A percentile compares a stretch with the other conserved stretches of the same genome.
phyloP scores from a whole-genome alignment of 2,113 vertebrate species.

The Ochotona curzoniae region DNA sequence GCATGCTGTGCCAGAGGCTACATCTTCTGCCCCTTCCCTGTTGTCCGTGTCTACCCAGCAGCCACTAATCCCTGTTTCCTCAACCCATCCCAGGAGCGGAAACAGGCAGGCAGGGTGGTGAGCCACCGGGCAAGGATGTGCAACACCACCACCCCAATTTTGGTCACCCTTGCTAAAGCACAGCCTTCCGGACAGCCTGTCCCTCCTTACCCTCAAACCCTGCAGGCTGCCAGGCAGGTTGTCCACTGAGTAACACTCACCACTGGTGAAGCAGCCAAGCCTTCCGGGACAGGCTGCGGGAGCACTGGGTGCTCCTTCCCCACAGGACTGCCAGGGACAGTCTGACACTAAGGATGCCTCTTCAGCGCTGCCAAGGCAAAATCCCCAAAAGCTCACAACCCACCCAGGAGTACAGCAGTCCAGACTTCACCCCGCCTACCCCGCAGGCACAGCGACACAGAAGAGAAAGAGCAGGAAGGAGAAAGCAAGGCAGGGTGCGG shows the following conservation, averaged over 20 bases:
- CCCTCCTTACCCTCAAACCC: not conserved
- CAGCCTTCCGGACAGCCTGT: not conserved
- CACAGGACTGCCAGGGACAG: not conserved
- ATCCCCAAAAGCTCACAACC: not conserved
- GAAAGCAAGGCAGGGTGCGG: no score
- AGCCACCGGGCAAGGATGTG: not conserved
- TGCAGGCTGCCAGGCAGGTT: not conserved
- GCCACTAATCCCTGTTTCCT: accelerated
- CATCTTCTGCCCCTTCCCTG: accelerated
- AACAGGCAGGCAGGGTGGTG: not conserved
- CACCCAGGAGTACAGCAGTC: not conserved
- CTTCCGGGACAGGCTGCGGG: not conserved
- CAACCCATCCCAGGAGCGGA: not conserved
- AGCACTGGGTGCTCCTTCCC: no score
- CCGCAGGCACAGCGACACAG: not conserved
- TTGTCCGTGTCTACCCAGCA: not conserved
- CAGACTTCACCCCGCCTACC: no score
- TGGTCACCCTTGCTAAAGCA: not conserved
- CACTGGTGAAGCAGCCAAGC: not conserved
- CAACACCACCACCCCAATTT: not conserved
- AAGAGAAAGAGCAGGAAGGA: no score
- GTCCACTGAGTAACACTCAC: not conserved
- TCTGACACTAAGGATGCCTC: not conserved
- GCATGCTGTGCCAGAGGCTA: not conserved
- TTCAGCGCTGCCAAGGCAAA: not conserved